phyloP scores from a whole-genome alignment of 2,113 vertebrate species.

The Cyanocitta stelleri region DNA sequence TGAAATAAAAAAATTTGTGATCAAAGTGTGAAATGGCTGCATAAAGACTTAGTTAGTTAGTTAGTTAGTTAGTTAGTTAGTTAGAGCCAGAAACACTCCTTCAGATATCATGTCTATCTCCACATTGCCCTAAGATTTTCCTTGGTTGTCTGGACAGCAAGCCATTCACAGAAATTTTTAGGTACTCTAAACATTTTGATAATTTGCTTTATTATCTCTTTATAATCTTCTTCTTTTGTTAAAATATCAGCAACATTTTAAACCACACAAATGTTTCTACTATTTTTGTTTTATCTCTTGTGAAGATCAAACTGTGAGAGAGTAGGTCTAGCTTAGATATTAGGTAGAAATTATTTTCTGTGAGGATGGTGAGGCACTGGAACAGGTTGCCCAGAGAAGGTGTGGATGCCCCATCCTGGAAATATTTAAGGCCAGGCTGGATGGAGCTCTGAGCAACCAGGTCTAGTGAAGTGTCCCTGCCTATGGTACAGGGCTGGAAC shows the following conservation, averaged over 20 bases:
- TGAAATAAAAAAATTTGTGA: not conserved
- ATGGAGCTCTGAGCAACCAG: not conserved
- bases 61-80: not conserved
- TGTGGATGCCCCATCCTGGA: not conserved
- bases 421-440: not conserved
- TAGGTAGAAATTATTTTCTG: not conserved
- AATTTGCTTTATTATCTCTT: not conserved
- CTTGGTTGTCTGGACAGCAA: not conserved
- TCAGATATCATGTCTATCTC: not conserved
- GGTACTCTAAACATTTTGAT: not conserved
- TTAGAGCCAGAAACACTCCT: not conserved
- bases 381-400: not conserved
- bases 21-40: not conserved
- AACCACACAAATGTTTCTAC: not conserved
- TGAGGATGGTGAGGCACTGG: not conserved
- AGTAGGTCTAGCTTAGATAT: not conserved
- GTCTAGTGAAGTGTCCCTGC: not conserved
- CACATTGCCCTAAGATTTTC: not conserved
- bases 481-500: not conserved
- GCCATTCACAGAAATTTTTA: not conserved
- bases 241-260: not conserved
- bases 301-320: not conserved
- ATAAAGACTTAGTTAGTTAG: not conserved
- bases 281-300: not conserved
- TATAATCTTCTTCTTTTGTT: not conserved